Percentiles rank a stretch among this genome's conserved stretches.
phyloP scores from a whole-genome alignment of 2,113 vertebrate species.

The Microcebus jonahi region DNA sequence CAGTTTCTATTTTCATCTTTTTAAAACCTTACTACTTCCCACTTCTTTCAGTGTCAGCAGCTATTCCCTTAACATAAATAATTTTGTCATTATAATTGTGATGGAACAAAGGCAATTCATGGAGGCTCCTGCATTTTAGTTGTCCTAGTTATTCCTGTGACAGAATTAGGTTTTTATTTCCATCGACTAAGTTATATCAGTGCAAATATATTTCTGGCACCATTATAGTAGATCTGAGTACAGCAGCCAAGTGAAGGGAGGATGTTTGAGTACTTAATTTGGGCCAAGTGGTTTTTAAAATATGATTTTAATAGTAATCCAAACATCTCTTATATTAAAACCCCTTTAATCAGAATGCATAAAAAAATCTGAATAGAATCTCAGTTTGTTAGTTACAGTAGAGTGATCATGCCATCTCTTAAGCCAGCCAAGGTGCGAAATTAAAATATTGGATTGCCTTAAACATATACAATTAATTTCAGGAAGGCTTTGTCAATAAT shows the following conservation, averaged over 20 bases:
- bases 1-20: slow-evolving; percentile 66
- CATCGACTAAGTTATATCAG: neutral
- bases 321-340: neutral
- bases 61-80: slow-evolving; percentile 61
- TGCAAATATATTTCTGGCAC: slow-evolving; percentile 27
- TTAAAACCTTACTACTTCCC: slow-evolving; percentile 48
- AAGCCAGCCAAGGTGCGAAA: neutral
- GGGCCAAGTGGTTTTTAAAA: neutral
- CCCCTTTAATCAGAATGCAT: neutral
- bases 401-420: neutral
- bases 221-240: neutral
- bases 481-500: neutral
- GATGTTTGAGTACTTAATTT: slow-evolving; percentile 24
- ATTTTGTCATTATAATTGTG: slow-evolving; percentile 69
- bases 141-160: slow-evolving; percentile 65
- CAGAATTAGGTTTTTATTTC: slow-evolving; percentile 71
- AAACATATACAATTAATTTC: slow-evolving; percentile 3
- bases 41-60: slow-evolving; percentile 59
- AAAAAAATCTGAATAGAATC: neutral
- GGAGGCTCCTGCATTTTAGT: slow-evolving; percentile 23
- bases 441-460: neutral
- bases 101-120: slow-evolving; percentile 65
- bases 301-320: slow-evolving; percentile 39
- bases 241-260: neutral
- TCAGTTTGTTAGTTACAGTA: neutral